phyloP scores from a whole-genome alignment of 2,113 vertebrate genomes.

The Dryoscopus gambensis region DNA sequence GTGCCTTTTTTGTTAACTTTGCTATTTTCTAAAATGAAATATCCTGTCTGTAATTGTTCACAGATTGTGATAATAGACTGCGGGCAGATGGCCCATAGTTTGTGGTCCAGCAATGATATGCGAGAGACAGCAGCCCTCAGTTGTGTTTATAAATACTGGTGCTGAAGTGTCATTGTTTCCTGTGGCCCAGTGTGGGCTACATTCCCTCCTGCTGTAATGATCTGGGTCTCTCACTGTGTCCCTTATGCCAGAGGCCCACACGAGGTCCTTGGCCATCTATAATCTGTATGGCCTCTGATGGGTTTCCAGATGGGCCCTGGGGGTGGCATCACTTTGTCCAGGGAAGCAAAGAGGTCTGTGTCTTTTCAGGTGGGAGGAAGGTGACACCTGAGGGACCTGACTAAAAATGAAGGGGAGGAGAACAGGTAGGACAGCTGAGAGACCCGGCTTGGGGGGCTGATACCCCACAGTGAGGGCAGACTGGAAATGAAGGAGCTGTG shows the following conservation, averaged over 20 bases:
- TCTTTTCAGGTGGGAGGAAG: not conserved
- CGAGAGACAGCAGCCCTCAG: not conserved
- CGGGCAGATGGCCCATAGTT: constrained; percentile 9
- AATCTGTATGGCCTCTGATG: not conserved
- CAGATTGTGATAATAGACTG: constrained; percentile 24
- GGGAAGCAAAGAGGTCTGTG: not conserved
- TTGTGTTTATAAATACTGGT: not conserved
- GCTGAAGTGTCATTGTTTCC: not conserved
- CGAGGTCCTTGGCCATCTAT: not conserved
- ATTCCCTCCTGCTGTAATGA: not conserved
- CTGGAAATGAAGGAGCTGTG: not conserved
- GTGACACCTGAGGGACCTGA: not conserved
- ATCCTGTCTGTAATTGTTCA: constrained; percentile 26
- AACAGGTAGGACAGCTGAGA: not conserved
- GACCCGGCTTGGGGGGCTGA: rapidly evolving
- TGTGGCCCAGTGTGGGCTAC: not conserved
- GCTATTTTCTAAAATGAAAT: constrained; percentile 6
- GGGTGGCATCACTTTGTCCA: not conserved
- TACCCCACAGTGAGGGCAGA: not conserved
- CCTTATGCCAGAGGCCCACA: not conserved
- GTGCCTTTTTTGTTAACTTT: not conserved
- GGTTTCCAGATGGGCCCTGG: not conserved
- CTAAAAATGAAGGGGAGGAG: not conserved
- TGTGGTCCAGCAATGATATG: constrained; percentile 12
- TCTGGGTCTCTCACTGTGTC: not conserved